Conservation (phyloP, 2,888 invertebrate genomes). For the Ptychoptera albimana region DNA sequence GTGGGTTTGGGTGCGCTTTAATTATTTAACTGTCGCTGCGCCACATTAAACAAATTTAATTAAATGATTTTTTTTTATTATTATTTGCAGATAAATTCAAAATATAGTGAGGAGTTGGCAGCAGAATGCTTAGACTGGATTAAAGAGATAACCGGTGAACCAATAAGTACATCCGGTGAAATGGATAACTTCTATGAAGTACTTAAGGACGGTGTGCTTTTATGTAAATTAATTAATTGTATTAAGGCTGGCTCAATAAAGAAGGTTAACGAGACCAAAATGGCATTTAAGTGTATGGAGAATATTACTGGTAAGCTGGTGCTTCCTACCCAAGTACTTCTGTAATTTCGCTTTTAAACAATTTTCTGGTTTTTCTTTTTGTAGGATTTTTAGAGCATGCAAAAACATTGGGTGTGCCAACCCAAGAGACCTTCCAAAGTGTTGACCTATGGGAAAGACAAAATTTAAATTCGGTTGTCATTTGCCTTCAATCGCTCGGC, state of each 20-base stretch:
- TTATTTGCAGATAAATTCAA: conserved; percentile 79
- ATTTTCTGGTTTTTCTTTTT: conserved; percentile 4
- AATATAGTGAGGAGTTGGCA: conserved; percentile 91
- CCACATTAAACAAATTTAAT: too few relatives aligned
- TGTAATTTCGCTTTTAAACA: not conserved
- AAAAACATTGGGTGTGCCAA: conserved; percentile 73
- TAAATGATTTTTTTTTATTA: not conserved
- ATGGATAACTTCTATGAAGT: conserved; percentile 88
- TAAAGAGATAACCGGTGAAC: conserved; percentile 66
- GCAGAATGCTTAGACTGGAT: conserved; percentile 90
- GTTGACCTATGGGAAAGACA: conserved; percentile 94
- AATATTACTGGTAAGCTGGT: conserved; percentile 55
- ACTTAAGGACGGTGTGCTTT: conserved; percentile 74
- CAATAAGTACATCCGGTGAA: conserved; percentile 72
- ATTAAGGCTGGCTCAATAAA: conserved; percentile 76
- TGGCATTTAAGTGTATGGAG: conserved; percentile 98
- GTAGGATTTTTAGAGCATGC: conserved; percentile 70
- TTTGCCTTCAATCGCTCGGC: conserved; percentile 86
- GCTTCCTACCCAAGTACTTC: too few relatives aligned
- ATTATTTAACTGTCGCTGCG: too few relatives aligned
- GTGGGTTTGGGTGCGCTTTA: too few relatives aligned
- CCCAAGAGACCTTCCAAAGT: conserved; percentile 92
- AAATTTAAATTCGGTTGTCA: conserved; percentile 90
- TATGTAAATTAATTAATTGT: conserved; percentile 81
- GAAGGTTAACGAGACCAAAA: conserved; percentile 77